Conservation (phyloP, 2,113 vertebrate species). For the Carollia perspicillata region DNA sequence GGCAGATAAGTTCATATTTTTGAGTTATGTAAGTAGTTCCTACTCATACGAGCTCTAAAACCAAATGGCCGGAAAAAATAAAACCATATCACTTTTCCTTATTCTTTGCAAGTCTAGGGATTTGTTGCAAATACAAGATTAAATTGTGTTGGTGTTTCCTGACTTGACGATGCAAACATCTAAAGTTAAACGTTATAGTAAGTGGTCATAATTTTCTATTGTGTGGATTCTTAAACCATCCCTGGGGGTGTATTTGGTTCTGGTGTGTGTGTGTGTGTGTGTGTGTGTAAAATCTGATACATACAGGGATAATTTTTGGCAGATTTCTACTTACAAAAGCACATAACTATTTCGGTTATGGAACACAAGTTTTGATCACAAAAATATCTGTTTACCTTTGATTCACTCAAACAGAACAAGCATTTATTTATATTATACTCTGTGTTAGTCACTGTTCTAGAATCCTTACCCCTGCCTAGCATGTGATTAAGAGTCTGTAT, state of each 20-base stretch:
- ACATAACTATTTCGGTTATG: not conserved
- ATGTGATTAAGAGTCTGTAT: not conserved
- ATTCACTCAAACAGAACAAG: not conserved
- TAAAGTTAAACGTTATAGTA: not conserved
- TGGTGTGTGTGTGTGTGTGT: not conserved
- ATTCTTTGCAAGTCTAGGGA: not conserved
- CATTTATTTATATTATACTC: not conserved
- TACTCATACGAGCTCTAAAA: not conserved
- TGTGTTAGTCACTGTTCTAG: not conserved
- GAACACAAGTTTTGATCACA: not conserved
- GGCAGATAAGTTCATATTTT: constrained; percentile 5
- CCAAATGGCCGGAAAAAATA: not conserved
- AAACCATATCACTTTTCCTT: not conserved
- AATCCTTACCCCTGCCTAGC: too few relatives aligned
- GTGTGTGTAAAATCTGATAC: not conserved
- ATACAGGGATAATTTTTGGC: not conserved
- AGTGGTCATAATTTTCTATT: not conserved
- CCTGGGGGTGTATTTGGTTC: not conserved
- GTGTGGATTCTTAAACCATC: not conserved
- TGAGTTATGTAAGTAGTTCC: not conserved
- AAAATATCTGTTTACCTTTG: not conserved
- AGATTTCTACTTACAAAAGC: not conserved
- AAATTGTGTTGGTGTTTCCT: not conserved
- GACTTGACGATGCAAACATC: not conserved
- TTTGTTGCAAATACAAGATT: not conserved